phyloP scores from a whole-genome alignment of 2,888 invertebrate genomes.

The Amorpha juglandis region DNA sequence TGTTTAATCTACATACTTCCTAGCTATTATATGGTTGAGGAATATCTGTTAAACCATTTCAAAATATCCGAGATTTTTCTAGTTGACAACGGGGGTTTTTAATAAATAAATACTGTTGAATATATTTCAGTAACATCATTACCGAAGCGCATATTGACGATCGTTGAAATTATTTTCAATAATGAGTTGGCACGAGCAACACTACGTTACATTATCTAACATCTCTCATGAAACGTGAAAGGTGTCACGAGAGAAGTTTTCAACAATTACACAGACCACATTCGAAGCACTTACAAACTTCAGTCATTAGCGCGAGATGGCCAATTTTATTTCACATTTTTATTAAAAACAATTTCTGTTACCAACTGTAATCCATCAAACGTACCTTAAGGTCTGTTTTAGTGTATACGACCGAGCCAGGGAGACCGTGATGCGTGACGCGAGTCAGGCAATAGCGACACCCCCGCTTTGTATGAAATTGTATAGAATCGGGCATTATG shows the following conservation, averaged over 20 bases:
- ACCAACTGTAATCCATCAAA: conserved; percentile 2
- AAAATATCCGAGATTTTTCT: too few relatives aligned
- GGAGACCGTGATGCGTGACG: too few relatives aligned
- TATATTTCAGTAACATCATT: background rate
- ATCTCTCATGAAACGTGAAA: background rate
- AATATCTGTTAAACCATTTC: too few relatives aligned
- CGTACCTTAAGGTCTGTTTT: background rate
- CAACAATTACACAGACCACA: conserved; percentile 3
- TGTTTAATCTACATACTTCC: too few relatives aligned
- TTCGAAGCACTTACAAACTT: background rate
- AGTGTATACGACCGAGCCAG: too few relatives aligned
- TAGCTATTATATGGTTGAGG: too few relatives aligned
- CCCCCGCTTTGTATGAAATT: too few relatives aligned
- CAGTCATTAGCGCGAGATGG: background rate
- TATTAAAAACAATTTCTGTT: background rate
- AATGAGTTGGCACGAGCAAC: background rate
- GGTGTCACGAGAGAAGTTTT: background rate
- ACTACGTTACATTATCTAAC: background rate
- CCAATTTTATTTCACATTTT: conserved; percentile 5
- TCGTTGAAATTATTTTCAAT: background rate
- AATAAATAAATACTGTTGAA: too few relatives aligned
- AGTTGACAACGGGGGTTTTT: too few relatives aligned
- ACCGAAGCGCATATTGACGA: background rate
- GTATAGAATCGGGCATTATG: too few relatives aligned
- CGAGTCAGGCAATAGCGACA: too few relatives aligned